Evolutionary conservation across 2,113 vertebrate genomes (phyloP).

Genomic region (Sinocyclocheilus rhinocerous): DNA sequence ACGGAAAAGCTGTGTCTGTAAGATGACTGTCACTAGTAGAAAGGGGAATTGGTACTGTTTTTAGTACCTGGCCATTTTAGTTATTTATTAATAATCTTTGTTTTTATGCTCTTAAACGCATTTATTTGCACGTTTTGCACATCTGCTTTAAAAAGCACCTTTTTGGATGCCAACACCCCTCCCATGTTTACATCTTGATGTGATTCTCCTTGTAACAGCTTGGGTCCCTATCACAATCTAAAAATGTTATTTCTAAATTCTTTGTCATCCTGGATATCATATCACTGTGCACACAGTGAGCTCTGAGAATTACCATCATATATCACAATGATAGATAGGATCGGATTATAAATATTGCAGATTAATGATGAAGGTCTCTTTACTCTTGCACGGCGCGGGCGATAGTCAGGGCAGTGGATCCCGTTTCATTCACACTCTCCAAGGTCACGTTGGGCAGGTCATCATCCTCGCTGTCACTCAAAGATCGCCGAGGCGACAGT

Average conservation of each 20-base stretch:
- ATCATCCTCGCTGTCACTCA: slow-evolving; percentile 88
- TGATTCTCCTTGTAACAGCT: neutral
- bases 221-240: neutral
- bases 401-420: slow-evolving; percentile 88
- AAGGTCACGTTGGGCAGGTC: slow-evolving; percentile 91
- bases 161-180: neutral
- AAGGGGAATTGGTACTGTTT: neutral
- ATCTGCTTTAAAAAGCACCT: neutral
- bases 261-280: no score
- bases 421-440: slow-evolving; percentile 91
- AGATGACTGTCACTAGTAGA: neutral
- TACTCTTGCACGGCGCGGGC: slow-evolving; percentile 90
- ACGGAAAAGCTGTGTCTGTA: neutral
- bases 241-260: neutral
- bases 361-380: slow-evolving; percentile 68
- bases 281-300: neutral
- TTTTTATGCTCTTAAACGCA: neutral
- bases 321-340: neutral
- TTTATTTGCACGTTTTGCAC: neutral
- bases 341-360: neutral
- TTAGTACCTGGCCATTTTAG: no score
- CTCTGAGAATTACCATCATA: neutral
- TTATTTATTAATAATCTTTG: no score
- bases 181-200: neutral
- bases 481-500: slow-evolving; percentile 86